A percentile compares a stretch with the other conserved stretches of the same genome.
phyloP scores from a whole-genome alignment of 1,140 invertebrate genomes.

The Neodiprion lecontei region DNA sequence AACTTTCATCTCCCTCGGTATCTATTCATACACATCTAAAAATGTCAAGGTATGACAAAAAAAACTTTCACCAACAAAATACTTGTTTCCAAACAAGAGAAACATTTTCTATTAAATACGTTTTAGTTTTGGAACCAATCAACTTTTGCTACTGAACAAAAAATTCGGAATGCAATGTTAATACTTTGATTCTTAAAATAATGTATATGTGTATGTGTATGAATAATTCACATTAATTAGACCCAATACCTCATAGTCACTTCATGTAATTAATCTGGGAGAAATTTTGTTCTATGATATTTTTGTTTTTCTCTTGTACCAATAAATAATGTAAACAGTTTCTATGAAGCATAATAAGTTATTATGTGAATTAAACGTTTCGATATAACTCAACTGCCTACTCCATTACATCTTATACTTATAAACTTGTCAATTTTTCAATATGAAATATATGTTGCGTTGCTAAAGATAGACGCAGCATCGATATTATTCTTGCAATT shows the following conservation, averaged over 20 bases:
- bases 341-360: not conserved
- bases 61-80: slow-evolving; percentile 29
- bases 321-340: no score
- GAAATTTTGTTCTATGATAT: not conserved
- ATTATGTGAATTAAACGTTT: not conserved
- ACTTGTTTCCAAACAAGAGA: slow-evolving; percentile 27
- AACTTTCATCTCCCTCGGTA: slow-evolving; percentile 6
- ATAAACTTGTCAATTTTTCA: not conserved
- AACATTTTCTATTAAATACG: slow-evolving; percentile 8
- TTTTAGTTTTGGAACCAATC: slow-evolving; percentile 15
- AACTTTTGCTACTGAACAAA: slow-evolving; percentile 33
- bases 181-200: slow-evolving; percentile 35
- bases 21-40: not conserved
- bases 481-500: not conserved
- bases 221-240: slow-evolving; percentile 6
- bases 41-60: slow-evolving; percentile 26
- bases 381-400: not conserved
- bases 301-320: no score
- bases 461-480: not conserved
- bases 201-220: not conserved
- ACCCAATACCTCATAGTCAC: not conserved
- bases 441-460: not conserved
- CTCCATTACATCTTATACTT: not conserved
- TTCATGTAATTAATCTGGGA: not conserved
- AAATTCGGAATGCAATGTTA: slow-evolving; percentile 37